phyloP scores from a whole-genome alignment of 1,140 invertebrate species.

The Helicorthomorpha holstii region DNA sequence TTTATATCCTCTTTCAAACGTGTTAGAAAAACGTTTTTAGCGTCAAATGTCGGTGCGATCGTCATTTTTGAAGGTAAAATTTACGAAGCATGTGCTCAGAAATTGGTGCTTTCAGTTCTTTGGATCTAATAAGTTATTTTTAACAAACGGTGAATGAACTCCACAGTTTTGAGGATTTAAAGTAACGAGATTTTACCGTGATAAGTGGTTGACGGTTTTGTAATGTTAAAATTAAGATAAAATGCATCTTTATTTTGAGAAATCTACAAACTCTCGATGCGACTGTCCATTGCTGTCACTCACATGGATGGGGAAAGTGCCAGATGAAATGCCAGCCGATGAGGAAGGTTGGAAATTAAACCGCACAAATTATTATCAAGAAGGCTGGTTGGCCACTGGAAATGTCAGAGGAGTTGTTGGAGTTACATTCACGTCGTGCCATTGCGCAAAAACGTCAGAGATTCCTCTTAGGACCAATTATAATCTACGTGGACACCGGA shows the following conservation, averaged over 20 bases:
- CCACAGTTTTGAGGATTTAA: background rate
- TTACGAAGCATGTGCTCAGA: too few relatives aligned
- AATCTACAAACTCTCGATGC: constrained; percentile 75
- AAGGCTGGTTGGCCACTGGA: constrained; percentile 93
- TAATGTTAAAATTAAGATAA: constrained; percentile 2
- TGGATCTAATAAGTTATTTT: background rate
- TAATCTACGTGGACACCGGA: constrained; percentile 88
- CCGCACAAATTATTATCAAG: constrained; percentile 88
- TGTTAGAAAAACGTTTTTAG: too few relatives aligned
- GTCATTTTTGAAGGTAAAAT: too few relatives aligned
- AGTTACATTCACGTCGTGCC: constrained; percentile 87
- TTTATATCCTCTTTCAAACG: too few relatives aligned
- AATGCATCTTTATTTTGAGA: constrained; percentile 58
- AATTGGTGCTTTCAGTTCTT: background rate
- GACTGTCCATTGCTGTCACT: constrained; percentile 87
- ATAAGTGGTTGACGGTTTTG: background rate
- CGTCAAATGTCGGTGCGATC: too few relatives aligned
- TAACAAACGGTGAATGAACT: background rate
- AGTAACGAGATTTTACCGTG: background rate
- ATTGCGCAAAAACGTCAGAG: constrained; percentile 63
- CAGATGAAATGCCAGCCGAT: constrained; percentile 65
- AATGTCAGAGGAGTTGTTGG: constrained; percentile 87
- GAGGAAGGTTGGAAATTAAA: constrained; percentile 59
- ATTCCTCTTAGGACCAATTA: constrained; percentile 85
- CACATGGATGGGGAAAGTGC: constrained; percentile 96